Conservation (phyloP, 1,140 invertebrate species). For the Colletes gigas region DNA sequence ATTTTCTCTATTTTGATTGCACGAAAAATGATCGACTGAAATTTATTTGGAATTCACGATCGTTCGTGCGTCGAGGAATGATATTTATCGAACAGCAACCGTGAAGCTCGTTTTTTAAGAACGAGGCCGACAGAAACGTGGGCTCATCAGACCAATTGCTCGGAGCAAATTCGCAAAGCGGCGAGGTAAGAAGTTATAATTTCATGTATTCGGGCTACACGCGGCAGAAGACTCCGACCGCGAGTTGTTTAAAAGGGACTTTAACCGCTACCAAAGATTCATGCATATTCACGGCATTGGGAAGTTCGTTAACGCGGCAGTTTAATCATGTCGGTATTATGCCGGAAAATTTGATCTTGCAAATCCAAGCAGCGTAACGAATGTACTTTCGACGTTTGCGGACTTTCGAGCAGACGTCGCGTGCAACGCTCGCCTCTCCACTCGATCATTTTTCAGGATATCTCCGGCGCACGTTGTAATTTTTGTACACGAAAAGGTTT, state of each 20-base stretch:
- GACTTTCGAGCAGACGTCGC: not conserved
- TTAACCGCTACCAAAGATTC: conserved; percentile 55
- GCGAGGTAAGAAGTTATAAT: conserved; percentile 41
- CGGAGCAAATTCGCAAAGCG: not conserved
- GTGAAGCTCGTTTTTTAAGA: too few relatives aligned
- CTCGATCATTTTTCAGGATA: not conserved
- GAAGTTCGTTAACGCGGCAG: conserved; percentile 54
- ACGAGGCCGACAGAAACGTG: not conserved
- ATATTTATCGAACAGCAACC: too few relatives aligned
- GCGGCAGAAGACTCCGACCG: conserved; percentile 38
- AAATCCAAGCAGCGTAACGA: conserved; percentile 43
- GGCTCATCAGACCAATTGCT: conserved; percentile 1
- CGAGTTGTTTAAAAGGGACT: conserved; percentile 56
- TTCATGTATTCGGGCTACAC: conserved; percentile 40
- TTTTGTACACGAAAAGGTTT: too few relatives aligned
- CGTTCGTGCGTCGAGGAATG: too few relatives aligned
- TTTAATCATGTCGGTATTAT: conserved; percentile 61
- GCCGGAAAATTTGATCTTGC: conserved; percentile 55
- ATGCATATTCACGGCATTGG: conserved; percentile 51
- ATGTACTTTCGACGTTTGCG: conserved; percentile 41
- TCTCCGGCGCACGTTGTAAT: too few relatives aligned
- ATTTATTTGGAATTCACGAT: too few relatives aligned
- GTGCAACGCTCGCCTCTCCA: not conserved
- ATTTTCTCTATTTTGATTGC: too few relatives aligned
- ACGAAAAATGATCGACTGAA: too few relatives aligned